Evolutionary conservation across 1,140 invertebrate species (phyloP), one percentile per base, ranked within the genome.

Genomic region (Phymorhynchus buccinoides): DNA sequence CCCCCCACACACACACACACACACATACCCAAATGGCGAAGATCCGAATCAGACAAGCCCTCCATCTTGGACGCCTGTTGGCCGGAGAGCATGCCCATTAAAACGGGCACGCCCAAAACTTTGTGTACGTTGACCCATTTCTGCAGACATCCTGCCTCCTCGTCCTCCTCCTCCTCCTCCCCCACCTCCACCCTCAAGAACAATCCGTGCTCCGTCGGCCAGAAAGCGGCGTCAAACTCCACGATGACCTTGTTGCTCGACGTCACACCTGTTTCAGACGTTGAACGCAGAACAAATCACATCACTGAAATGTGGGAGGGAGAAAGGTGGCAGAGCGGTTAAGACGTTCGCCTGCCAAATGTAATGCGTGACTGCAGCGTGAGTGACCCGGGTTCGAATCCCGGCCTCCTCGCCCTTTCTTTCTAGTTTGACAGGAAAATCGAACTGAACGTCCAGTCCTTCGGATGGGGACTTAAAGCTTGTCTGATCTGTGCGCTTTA

Each of bases 181-280:
- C 68, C 32, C 16, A 87, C 84, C 37, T 86, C 86, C 42, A 86
- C 86, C 78, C 85, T 84, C 22, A 87, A 48, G 85, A 90, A 91
- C 22, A 90, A 85, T 48, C 89, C 89, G 56, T 87, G 44, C 56
- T 91, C 89, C 27, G 75, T 52, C 0, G 90, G 88, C 90, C 90
- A 91, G 78, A 91, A 91, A 16, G 88, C 83, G 66, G 87, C 62
- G 52, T 88, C 86, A 86, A 91, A 91, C 30, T 89, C 86, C 48
- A 91, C 83, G 39, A 91, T 77, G 3, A 91, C 41, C 83, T 88
- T 90, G 79, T 90, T 88, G n/a, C 83, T 85, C 41, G 48, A 66
- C n/a, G 85, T 66, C 35, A 88, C 83, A 41, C 86, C 89, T 90
- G 68, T 14, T 48, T n/a, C n/a, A n/a, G n/a, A n/a, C n/a, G n/a